These are phyloP conservation scores for Cynoglossus semilaevis DNA, from an alignment of 2,113 vertebrate species.

Conservation along the genomic window DNA sequence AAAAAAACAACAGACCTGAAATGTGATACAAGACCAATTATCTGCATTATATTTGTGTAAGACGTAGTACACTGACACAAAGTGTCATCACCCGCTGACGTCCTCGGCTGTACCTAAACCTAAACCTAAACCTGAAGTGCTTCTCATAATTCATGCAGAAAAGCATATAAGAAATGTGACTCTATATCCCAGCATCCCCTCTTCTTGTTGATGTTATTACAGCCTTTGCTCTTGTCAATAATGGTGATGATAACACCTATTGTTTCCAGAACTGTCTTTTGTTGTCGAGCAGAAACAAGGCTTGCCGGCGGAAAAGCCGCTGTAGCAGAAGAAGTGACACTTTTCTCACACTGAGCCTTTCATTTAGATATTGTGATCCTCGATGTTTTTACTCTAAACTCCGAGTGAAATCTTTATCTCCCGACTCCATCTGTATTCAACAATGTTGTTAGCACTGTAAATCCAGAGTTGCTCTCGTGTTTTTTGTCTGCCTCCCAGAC, in stretches of 20 bases:
- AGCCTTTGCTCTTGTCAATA: constrained; percentile 63
- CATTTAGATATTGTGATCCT: constrained; percentile 44
- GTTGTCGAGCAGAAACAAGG: constrained; percentile 44
- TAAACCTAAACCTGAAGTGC: constrained; percentile 65
- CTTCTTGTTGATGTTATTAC: constrained; percentile 65
- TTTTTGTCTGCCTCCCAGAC: constrained; percentile 17
- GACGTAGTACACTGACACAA: constrained; percentile 48
- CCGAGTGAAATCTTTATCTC: constrained; percentile 42
- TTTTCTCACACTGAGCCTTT: constrained; percentile 25
- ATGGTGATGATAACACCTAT: constrained; percentile 58
- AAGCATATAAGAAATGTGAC: constrained; percentile 64
- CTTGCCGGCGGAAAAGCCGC: constrained; percentile 47
- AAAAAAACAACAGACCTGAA: too few species aligned
- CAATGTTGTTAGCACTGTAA: constrained; percentile 32
- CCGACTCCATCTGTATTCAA: constrained; percentile 35
- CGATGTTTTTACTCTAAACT: constrained; percentile 29
- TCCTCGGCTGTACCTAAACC: constrained; percentile 52
- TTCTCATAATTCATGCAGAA: constrained; percentile 55
- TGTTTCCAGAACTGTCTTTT: constrained; percentile 52
- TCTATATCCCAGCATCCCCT: constrained; percentile 65
- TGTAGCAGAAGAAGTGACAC: constrained; percentile 37
- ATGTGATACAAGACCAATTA: too few species aligned
- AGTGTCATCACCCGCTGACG: constrained; percentile 73
- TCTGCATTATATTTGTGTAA: constrained; percentile 74
- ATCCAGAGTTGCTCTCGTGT: neutral